phyloP scores from a whole-genome alignment of 2,797 vertebrate genomes.

The Thamnophis elegans region DNA sequence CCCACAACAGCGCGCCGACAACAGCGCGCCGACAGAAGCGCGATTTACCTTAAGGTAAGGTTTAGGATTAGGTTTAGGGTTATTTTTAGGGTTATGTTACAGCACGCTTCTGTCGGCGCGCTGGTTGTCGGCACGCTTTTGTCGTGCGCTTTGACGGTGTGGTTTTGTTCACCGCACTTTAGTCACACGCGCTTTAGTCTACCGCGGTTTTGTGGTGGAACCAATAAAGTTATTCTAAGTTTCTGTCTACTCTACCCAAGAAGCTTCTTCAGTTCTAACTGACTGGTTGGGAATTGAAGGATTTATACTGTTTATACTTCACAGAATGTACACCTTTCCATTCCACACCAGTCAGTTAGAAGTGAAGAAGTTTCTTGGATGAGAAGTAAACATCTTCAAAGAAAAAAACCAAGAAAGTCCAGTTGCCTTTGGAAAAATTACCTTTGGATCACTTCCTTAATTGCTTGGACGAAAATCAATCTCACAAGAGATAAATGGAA shows the following conservation, averaged over 20 bases:
- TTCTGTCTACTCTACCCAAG: neutral
- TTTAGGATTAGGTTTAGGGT: no score
- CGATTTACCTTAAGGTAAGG: no score
- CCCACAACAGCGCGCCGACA: no score
- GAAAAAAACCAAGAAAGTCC: neutral
- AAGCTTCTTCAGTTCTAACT: neutral
- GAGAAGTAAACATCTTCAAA: neutral
- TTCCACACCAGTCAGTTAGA: neutral
- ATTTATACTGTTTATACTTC: neutral
- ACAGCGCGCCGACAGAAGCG: no score
- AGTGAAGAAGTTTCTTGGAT: neutral
- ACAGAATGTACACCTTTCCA: neutral
- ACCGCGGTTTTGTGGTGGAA: no score
- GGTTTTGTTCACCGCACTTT: no score
- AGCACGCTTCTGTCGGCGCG: no score
- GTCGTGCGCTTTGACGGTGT: no score
- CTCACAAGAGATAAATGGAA: neutral
- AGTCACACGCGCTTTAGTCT: no score
- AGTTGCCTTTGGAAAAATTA: neutral
- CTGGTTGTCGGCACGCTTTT: no score
- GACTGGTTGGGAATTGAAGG: neutral
- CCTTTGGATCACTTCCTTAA: neutral
- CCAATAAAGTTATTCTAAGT: no score
- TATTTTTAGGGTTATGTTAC: no score
- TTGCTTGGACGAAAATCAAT: neutral